phyloP scores from a whole-genome alignment of 2,113 vertebrate genomes.

The Ardeotis arabs region DNA sequence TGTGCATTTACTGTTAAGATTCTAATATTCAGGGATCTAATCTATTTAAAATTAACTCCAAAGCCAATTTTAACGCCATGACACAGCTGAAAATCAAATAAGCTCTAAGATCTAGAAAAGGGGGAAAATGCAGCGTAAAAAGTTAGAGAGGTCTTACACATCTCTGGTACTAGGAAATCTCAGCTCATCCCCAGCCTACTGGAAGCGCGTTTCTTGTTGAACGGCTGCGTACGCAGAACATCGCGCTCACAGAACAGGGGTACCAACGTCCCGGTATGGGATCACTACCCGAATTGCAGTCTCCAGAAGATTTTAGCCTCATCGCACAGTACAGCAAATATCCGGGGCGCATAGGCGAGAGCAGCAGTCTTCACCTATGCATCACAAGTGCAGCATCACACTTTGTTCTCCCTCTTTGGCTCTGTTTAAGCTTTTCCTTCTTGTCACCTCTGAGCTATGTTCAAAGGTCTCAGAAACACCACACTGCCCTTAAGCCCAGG shows the following conservation, averaged over 20 bases:
- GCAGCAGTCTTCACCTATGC: background rate
- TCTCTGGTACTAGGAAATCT: background rate
- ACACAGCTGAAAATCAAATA: background rate
- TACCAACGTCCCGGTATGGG: rapidly evolving
- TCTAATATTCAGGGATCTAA: background rate
- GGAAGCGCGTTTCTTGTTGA: background rate
- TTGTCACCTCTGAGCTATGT: background rate
- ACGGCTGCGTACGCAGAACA: rapidly evolving
- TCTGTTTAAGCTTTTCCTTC: background rate
- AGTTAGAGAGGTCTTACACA: background rate
- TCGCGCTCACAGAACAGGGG: background rate
- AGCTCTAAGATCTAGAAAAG: background rate
- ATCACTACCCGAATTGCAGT: too few species aligned
- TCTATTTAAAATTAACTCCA: background rate
- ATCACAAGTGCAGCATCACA: rapidly evolving
- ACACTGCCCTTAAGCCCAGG: background rate
- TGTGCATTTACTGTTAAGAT: background rate
- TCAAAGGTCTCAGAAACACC: background rate
- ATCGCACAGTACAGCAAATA: background rate
- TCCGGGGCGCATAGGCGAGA: rapidly evolving
- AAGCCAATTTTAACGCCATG: background rate
- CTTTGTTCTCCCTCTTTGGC: background rate
- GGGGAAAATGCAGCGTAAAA: background rate
- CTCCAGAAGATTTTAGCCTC: background rate
- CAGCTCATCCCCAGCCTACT: background rate